Evolutionary conservation across 2,888 invertebrate species (phyloP).

Genomic region (Chalcosyrphus nemorum): DNA sequence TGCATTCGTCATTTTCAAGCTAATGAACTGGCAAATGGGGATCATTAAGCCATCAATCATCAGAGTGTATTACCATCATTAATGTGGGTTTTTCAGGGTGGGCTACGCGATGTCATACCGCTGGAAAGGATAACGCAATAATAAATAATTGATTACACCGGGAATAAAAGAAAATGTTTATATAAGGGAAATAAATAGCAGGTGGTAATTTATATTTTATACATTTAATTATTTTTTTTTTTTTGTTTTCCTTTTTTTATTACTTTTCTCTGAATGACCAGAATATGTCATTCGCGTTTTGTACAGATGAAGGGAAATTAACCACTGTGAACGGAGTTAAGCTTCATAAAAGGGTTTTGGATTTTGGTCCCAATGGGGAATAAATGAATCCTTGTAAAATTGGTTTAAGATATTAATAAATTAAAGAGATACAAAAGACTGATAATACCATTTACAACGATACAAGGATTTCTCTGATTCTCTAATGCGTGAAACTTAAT

Average conservation of each 20-base stretch:
- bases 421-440: too few species aligned
- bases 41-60: slow-evolving; percentile 69
- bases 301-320: background rate
- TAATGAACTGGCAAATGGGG: slow-evolving; percentile 66
- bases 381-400: too few species aligned
- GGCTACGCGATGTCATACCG: slow-evolving; percentile 5
- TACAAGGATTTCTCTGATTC: too few species aligned
- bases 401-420: too few species aligned
- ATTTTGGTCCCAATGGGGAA: too few species aligned
- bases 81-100: background rate
- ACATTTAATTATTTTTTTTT: background rate
- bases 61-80: slow-evolving; percentile 27
- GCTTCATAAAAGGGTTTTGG: background rate
- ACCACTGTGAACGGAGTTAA: background rate
- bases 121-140: slow-evolving; percentile 37
- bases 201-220: slow-evolving; percentile 22
- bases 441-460: too few species aligned
- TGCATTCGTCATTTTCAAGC: slow-evolving; percentile 47
- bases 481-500: too few species aligned
- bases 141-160: slow-evolving; percentile 46
- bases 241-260: background rate
- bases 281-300: background rate
- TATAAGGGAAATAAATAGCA: slow-evolving; percentile 16
- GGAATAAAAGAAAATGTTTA: slow-evolving; percentile 20
- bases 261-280: background rate